Percentiles rank a stretch among this genome's conserved stretches.
phyloP scores from a whole-genome alignment of 1,140 invertebrate species.

The Sarcophaga peregrina region DNA sequence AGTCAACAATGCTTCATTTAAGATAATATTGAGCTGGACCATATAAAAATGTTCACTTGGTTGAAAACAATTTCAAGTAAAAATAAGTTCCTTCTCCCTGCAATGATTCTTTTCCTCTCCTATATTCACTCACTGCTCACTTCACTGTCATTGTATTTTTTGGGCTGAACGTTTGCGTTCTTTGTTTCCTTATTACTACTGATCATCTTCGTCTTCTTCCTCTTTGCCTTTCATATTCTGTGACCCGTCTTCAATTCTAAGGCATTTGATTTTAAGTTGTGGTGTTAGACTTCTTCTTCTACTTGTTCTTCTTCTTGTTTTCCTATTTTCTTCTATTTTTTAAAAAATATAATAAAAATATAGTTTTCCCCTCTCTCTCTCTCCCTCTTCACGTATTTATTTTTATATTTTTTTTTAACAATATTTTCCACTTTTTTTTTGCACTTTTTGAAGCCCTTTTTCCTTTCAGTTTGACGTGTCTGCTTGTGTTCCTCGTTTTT shows the following conservation, averaged over 20 bases:
- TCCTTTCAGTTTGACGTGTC: neutral
- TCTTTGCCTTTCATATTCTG: neutral
- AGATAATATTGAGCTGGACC: too few relatives aligned
- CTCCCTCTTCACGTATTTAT: neutral
- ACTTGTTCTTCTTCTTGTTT: too few relatives aligned
- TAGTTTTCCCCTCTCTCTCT: neutral
- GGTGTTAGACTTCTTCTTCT: slow-evolving; percentile 20
- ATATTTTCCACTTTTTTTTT: neutral
- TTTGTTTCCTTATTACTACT: neutral
- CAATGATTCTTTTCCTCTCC: too few relatives aligned
- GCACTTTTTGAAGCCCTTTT: neutral
- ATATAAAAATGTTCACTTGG: too few relatives aligned
- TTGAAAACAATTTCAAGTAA: too few relatives aligned
- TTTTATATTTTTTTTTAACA: neutral
- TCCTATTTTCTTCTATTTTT: neutral
- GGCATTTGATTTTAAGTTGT: slow-evolving; percentile 33
- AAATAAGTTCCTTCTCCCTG: too few relatives aligned
- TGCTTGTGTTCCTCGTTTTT: neutral
- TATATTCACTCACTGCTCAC: too few relatives aligned
- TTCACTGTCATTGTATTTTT: neutral
- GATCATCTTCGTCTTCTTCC: neutral
- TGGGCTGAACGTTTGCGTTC: neutral
- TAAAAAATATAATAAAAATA: neutral
- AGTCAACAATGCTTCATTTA: too few relatives aligned
- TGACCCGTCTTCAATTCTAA: slow-evolving; percentile 17